phyloP scores from a whole-genome alignment of 2,113 vertebrate genomes.

The Megaptera novaeangliae region DNA sequence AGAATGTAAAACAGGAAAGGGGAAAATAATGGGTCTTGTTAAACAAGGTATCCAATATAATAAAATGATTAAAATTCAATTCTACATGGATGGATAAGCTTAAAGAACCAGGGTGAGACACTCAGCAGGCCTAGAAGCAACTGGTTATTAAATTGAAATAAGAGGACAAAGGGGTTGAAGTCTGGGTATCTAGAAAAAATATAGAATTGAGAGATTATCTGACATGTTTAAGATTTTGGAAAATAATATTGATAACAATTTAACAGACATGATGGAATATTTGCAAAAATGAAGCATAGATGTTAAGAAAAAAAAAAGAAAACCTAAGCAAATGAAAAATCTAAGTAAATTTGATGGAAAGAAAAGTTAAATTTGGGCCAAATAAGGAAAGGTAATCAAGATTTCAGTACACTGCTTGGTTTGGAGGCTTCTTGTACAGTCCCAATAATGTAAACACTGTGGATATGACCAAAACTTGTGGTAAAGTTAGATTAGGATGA shows the following conservation, averaged over 20 bases:
- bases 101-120: background rate
- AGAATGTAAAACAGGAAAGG: background rate
- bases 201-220: background rate
- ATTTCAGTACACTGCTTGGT: background rate
- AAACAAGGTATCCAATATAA: background rate
- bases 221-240: background rate
- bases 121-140: background rate
- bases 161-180: background rate
- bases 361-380: background rate
- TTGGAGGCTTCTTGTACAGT: background rate
- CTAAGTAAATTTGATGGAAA: background rate
- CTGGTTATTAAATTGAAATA: background rate
- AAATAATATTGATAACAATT: background rate
- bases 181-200: background rate
- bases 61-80: background rate
- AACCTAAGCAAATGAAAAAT: background rate
- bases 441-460: background rate
- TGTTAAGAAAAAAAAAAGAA: background rate
- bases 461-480: background rate
- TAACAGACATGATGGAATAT: background rate
- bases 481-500: background rate
- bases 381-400: background rate
- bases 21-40: background rate
- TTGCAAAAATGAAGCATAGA: background rate
- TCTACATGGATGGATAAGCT: background rate